Evolutionary conservation across 2,888 invertebrate genomes (phyloP).

Genomic region (Melieria omissa): DNA sequence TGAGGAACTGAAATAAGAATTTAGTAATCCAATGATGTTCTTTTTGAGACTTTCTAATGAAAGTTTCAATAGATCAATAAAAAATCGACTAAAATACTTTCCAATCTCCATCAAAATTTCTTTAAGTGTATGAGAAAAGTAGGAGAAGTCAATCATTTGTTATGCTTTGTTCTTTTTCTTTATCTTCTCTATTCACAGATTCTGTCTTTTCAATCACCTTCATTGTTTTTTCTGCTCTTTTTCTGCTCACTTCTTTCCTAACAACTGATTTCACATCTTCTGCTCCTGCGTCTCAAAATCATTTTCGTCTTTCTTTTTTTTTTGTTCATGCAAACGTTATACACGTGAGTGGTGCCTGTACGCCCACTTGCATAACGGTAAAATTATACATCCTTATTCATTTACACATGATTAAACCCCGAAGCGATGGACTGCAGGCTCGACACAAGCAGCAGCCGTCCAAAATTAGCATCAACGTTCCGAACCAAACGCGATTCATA

Average conservation of each 20-base stretch:
- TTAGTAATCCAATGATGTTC: no score
- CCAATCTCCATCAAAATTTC: no score
- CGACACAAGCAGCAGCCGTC: constrained; percentile 33
- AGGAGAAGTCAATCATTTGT: no score
- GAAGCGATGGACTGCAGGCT: constrained; percentile 18
- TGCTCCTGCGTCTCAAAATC: no score
- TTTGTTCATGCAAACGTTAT: no score
- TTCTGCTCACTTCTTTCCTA: background rate
- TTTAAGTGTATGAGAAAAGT: no score
- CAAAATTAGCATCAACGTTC: background rate
- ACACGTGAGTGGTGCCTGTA: no score
- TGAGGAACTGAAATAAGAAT: no score
- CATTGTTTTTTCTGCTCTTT: background rate
- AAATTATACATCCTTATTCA: constrained; percentile 60
- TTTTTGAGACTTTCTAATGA: no score
- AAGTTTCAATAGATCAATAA: no score
- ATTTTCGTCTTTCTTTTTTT: no score
- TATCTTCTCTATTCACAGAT: background rate
- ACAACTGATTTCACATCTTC: background rate
- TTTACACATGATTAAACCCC: constrained; percentile 59
- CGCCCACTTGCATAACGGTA: constrained; percentile 9
- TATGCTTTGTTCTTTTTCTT: background rate
- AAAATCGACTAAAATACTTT: no score
- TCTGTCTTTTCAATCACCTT: background rate
- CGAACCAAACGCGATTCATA: constrained; percentile 18